These are phyloP conservation scores for Lutraria lutraria DNA, from an alignment of 2,888 invertebrate species.

Conservation along the genomic window DNA sequence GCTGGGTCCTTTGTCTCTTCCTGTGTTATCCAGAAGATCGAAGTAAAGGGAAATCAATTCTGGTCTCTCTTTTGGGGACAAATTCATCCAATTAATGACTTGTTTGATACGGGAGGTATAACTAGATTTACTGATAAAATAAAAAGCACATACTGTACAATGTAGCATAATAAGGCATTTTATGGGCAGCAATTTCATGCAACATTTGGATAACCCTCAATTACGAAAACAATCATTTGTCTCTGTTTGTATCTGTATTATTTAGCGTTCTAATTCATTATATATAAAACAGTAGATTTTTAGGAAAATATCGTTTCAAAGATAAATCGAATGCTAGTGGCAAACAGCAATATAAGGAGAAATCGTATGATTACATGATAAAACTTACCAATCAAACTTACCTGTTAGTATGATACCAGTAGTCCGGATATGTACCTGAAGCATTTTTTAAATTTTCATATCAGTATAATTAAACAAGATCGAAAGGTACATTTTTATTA, in stretches of 20 bases:
- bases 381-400: not conserved
- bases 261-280: not conserved
- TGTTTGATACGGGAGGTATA: conserved; percentile 74
- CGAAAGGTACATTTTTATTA: not conserved
- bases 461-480: not conserved
- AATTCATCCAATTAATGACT: conserved; percentile 78
- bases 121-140: conserved; percentile 57
- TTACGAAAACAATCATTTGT: not conserved
- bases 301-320: not conserved
- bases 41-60: conserved; percentile 82
- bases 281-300: not conserved
- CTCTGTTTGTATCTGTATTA: not conserved
- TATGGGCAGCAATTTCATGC: not conserved
- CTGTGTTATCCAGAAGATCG: conserved; percentile 83
- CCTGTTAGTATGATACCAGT: not conserved
- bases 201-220: not conserved
- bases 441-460: not conserved
- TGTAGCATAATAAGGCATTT: too few relatives aligned
- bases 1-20: conserved; percentile 81
- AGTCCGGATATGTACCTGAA: not conserved
- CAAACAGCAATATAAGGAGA: not conserved
- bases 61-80: conserved; percentile 78
- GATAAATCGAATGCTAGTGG: not conserved
- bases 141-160: too few relatives aligned
- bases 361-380: not conserved